Evolutionary conservation across 2,113 vertebrate genomes (phyloP).

Genomic region (Oxygymnocypris stewartii): DNA sequence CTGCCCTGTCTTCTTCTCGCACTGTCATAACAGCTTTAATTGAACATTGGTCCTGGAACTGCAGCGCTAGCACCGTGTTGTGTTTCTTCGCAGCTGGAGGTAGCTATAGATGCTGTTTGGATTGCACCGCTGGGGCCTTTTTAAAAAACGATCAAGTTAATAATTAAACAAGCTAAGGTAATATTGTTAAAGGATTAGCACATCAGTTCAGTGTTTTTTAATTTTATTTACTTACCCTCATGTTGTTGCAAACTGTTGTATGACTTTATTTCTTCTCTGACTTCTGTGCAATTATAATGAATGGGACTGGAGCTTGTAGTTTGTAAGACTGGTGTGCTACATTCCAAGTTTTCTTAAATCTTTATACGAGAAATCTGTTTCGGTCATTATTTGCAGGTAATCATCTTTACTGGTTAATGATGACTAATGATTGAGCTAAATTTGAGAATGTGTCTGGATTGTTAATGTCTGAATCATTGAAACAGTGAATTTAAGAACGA

Average conservation of each 20-base stretch:
- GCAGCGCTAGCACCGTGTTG: neutral
- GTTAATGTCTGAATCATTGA: neutral
- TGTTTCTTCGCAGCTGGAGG: neutral
- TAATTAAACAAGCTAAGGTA: conserved; percentile 20
- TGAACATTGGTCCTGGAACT: conserved; percentile 16
- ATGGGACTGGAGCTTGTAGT: neutral
- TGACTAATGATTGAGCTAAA: neutral
- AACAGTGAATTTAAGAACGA: neutral
- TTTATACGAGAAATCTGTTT: neutral
- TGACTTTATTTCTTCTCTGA: neutral
- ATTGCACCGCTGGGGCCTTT: neutral
- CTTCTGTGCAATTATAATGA: neutral
- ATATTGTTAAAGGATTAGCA: conserved; percentile 18
- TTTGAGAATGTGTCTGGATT: neutral
- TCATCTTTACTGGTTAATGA: neutral
- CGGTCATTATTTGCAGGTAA: neutral
- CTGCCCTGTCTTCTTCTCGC: neutral
- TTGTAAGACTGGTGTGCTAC: neutral
- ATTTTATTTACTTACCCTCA: neutral
- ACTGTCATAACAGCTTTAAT: conserved; percentile 41
- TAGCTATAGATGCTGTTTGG: neutral
- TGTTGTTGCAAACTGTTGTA: neutral
- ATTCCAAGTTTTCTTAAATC: neutral
- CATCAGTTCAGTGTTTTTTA: neutral
- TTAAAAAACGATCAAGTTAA: too few species aligned